phyloP scores from a whole-genome alignment of 2,888 invertebrate genomes.

The Heteropelma amictum region DNA sequence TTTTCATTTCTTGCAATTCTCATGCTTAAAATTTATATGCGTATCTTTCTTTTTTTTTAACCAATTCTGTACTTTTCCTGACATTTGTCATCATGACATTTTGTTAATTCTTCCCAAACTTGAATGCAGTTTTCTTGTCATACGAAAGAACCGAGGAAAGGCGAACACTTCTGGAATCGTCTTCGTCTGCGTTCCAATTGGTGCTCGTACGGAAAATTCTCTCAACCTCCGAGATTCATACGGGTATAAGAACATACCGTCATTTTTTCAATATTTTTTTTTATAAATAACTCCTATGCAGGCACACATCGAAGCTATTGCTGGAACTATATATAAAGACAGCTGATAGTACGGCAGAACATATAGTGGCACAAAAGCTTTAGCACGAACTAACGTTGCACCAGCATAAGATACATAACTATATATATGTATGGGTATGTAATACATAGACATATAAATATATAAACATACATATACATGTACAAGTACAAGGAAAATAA shows the following conservation, averaged over 20 bases:
- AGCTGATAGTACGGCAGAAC: slow-evolving; percentile 19
- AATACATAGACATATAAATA: slow-evolving; percentile 22
- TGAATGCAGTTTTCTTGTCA: slow-evolving; percentile 19
- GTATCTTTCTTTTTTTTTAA: too few species aligned
- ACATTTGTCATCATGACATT: too few species aligned
- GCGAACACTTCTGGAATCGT: neutral
- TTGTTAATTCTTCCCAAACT: slow-evolving; percentile 37
- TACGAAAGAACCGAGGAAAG: neutral
- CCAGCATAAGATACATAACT: neutral
- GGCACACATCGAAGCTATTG: slow-evolving; percentile 31
- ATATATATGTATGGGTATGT: neutral
- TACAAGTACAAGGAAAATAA: neutral
- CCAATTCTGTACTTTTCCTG: too few species aligned
- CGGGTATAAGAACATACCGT: neutral
- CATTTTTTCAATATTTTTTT: neutral
- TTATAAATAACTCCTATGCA: slow-evolving; percentile 18
- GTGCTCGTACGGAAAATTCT: neutral
- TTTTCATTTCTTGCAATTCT: neutral
- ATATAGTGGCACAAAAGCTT: slow-evolving; percentile 24
- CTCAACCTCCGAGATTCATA: neutral
- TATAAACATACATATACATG: slow-evolving; percentile 8
- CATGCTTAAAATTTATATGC: too few species aligned
- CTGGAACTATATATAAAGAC: slow-evolving; percentile 2
- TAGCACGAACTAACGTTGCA: neutral
- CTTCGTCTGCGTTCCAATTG: neutral